Base-by-base conservation (phyloP, 2,797 vertebrate genomes). In the Hyperoplus lanceolatus region DNA sequence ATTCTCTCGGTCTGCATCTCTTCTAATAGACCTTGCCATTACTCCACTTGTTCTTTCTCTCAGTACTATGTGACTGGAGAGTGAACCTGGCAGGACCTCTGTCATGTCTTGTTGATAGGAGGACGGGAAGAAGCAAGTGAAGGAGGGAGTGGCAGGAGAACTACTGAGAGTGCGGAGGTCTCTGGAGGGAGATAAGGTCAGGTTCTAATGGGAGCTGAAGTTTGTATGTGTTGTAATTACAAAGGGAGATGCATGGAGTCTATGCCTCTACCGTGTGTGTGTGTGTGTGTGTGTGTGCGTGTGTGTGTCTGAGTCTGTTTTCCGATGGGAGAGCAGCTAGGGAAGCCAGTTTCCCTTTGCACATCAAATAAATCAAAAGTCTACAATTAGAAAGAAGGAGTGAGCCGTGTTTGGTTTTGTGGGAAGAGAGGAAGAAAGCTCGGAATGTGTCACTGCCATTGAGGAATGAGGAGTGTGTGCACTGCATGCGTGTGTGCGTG, bases 361-460 rank as follows among this genome's bases (percentile, higher is more conserved):
- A 80, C 83, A 85, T 90, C 76, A 90, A 91, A 94, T 92, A 90
- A 90, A 91, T 94, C 92, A 92, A 46, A 88, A 82, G 89, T 87
- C 87, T 92, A 89, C 92, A 94, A 94, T 94, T 94, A 94, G 85
- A 90, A 88, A 89, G 87, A 92, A 80, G 89, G 90, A 92, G 86
- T 66, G 83, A 87, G 79, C 69, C 16, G 79, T 89, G 92, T 93
- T 94, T 92, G 88, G 90, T 92, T 94, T 29, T 94, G 90, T 90
- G 90, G 90, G 88, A 92, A 91, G 87, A 92, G 82, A 88, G 80
- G 89, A 93, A 85, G 90, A 93, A 93, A 93, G 89, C 82, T 83
- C 42, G 83, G 90, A 92, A 92, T 92, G 85, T 93, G 88, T 93
- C 91, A 89, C 77, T 82, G 90, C 83, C 61, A 78, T 80, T 90